A percentile compares a stretch with the other conserved stretches of the same genome.
These are phyloP conservation scores for Dallia pectoralis DNA, from an alignment of 2,797 vertebrate species.

Conservation along the genomic window DNA sequence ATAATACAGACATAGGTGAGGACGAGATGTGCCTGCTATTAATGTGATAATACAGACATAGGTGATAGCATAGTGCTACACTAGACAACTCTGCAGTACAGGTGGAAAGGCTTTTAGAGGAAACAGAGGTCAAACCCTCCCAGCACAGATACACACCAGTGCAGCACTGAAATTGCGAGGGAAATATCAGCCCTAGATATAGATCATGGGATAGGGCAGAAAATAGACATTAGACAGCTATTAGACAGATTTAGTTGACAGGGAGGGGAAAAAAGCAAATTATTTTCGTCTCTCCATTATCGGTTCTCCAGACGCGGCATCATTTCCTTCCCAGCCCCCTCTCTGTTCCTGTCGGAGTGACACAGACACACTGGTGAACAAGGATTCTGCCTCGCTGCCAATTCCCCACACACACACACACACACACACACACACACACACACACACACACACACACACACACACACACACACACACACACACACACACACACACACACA, in stretches of 20 bases:
- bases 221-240: too few relatives aligned
- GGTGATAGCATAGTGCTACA: background rate
- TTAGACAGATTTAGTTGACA: too few relatives aligned
- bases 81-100: background rate
- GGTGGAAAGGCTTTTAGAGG: background rate
- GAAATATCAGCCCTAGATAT: background rate
- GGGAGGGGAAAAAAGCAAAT: background rate
- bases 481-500: conserved; percentile 25
- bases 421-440: conserved; percentile 21
- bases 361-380: conserved; percentile 18
- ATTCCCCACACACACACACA: conserved; percentile 9
- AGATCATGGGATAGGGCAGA: too few relatives aligned
- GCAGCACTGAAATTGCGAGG: too few relatives aligned
- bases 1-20: background rate
- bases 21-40: background rate
- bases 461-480: conserved; percentile 13
- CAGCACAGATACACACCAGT: background rate
- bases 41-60: background rate
- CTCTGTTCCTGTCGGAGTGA: background rate
- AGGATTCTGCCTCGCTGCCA: background rate
- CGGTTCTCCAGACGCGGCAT: conserved; percentile 58
- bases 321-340: conserved; percentile 53
- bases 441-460: conserved; percentile 27
- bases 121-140: background rate
- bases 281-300: conserved; percentile 54